Conservation (phyloP, 1,140 invertebrate genomes). For the Teleogryllus occipitalis region DNA sequence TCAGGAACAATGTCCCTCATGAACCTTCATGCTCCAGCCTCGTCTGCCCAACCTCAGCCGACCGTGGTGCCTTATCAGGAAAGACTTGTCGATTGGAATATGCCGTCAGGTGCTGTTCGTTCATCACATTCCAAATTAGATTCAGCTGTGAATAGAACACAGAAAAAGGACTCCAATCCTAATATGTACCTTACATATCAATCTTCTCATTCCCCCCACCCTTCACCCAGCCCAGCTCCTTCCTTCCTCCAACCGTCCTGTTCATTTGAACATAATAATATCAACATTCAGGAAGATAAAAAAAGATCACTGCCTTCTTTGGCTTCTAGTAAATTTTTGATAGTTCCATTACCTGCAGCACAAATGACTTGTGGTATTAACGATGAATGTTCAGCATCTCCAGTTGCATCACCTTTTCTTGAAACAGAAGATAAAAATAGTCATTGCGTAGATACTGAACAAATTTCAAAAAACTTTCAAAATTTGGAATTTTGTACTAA, state of each 20-base stretch:
- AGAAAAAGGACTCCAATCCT: not conserved
- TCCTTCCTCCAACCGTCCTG: not conserved
- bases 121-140: not conserved
- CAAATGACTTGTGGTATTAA: not conserved
- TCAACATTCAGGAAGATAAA: not conserved
- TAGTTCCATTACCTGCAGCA: not conserved
- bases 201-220: conserved; percentile 18
- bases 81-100: conserved; percentile 19
- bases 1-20: not conserved
- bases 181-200: conserved; percentile 7
- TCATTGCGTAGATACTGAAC: conserved; percentile 18
- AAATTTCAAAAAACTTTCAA: conserved; percentile 27
- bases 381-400: not conserved
- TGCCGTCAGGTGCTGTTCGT: conserved; percentile 3
- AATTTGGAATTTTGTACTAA: conserved; percentile 11
- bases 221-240: not conserved
- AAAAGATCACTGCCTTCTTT: not conserved
- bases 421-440: not conserved
- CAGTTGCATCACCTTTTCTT: not conserved
- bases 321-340: not conserved
- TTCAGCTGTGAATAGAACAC: not conserved
- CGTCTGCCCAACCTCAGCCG: not conserved
- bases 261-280: not conserved
- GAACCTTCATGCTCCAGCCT: conserved; percentile 11
- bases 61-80: conserved; percentile 5